phyloP scores from a whole-genome alignment of 2,797 vertebrate genomes.

The Alcedo quadribrachys region DNA sequence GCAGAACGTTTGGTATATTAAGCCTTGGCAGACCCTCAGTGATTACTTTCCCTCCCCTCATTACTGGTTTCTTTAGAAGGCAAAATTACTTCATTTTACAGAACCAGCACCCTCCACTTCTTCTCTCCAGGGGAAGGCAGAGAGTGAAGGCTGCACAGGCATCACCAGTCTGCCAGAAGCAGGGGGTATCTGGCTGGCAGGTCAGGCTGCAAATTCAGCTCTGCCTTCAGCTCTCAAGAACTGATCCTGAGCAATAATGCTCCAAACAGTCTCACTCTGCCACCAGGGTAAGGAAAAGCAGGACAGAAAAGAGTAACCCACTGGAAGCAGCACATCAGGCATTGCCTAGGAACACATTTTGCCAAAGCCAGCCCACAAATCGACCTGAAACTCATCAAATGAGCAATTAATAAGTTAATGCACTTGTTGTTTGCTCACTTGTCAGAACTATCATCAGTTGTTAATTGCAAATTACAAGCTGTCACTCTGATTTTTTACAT shows the following conservation, averaged over 20 bases:
- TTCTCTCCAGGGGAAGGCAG: not conserved
- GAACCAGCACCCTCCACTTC: not conserved
- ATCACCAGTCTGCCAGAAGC: not conserved
- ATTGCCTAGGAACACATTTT: not conserved
- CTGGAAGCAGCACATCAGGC: not conserved
- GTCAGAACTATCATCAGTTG: not conserved
- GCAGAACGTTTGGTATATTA: not conserved
- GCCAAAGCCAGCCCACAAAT: not conserved
- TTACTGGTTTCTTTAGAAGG: slow-evolving; percentile 33
- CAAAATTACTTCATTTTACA: slow-evolving; percentile 40
- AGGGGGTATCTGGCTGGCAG: not conserved
- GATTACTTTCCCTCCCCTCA: slow-evolving; percentile 33
- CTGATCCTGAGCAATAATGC: not conserved
- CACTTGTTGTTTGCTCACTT: not conserved
- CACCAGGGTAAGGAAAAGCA: not conserved
- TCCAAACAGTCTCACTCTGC: not conserved
- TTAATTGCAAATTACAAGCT: not conserved
- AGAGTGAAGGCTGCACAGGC: not conserved
- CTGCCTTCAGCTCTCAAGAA: not conserved
- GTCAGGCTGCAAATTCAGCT: not conserved
- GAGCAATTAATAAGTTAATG: not conserved
- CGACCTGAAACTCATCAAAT: not conserved
- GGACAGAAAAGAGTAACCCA: not conserved
- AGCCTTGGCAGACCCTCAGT: not conserved
- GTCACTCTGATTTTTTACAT: not conserved